These are phyloP conservation scores for Acronicta alni DNA, from an alignment of 2,888 invertebrate species.

Conservation along the genomic window DNA sequence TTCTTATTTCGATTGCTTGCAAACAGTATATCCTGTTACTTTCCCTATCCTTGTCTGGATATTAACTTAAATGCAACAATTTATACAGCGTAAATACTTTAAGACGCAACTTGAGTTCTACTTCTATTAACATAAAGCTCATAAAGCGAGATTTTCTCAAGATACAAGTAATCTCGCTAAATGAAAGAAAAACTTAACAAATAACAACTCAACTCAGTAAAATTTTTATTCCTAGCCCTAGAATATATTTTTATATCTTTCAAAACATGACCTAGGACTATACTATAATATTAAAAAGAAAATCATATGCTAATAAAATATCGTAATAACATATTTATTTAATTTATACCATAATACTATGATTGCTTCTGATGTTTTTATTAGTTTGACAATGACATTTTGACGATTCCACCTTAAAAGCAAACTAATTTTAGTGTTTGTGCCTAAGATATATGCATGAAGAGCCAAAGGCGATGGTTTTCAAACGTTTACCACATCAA, in stretches of 20 bases:
- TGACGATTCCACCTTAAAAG: constrained; percentile 18
- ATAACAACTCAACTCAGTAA: background rate
- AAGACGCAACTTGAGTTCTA: background rate
- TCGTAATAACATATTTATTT: background rate
- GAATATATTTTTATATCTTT: too few relatives aligned
- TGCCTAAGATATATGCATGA: constrained; percentile 34
- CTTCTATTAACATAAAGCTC: background rate
- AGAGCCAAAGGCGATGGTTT: constrained; percentile 49
- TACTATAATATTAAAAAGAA: background rate
- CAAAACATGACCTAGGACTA: too few relatives aligned
- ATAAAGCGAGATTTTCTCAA: too few relatives aligned
- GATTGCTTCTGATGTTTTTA: constrained; percentile 19
- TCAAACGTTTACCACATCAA: constrained; percentile 57
- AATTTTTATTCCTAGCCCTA: too few relatives aligned
- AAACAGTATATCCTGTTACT: constrained; percentile 21
- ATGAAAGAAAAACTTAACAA: too few relatives aligned
- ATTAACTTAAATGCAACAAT: constrained; percentile 12
- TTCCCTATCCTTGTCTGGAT: constrained; percentile 13
- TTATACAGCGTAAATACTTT: background rate
- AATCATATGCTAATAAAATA: background rate
- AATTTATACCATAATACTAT: constrained; percentile 1
- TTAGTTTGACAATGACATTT: constrained; percentile 54
- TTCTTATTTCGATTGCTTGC: constrained; percentile 21
- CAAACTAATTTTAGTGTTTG: constrained; percentile 21
- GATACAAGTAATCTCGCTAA: too few relatives aligned